Evolutionary conservation across 2,113 vertebrate genomes (phyloP).

Genomic region (Elachura formosa): DNA sequence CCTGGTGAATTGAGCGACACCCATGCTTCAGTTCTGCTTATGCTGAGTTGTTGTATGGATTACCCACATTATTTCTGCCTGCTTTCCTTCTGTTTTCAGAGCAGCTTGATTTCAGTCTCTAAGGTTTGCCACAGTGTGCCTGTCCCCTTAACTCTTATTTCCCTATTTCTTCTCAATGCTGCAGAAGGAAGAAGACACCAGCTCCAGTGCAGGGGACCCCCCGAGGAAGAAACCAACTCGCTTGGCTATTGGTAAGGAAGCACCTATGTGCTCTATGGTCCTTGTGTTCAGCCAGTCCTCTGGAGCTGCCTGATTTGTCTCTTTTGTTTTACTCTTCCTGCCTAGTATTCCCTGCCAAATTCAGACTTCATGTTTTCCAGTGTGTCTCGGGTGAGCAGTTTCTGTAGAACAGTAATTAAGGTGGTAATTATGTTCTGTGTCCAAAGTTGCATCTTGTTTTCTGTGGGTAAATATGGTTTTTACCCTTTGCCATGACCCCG

Average conservation of each 20-base stretch:
- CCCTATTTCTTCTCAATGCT: neutral
- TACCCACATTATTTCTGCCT: neutral
- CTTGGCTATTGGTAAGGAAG: constrained; percentile 88
- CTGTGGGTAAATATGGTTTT: neutral
- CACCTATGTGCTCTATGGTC: fast-evolving
- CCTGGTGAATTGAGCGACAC: neutral
- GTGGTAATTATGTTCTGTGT: neutral
- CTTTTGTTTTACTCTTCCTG: neutral
- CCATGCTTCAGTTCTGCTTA: neutral
- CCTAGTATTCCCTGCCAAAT: neutral
- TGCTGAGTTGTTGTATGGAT: neutral
- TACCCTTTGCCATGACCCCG: neutral
- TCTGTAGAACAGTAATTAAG: neutral
- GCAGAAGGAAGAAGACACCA: constrained; percentile 85
- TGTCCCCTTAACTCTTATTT: neutral
- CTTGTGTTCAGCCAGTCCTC: neutral
- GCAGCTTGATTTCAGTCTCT: neutral
- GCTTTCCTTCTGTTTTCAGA: neutral
- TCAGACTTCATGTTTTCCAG: neutral
- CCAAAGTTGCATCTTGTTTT: neutral
- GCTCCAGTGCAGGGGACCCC: constrained; percentile 87
- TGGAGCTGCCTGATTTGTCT: neutral
- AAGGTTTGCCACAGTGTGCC: neutral
- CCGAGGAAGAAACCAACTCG: constrained; percentile 97
- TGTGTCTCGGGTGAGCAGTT: neutral